Evolutionary conservation across 92 coral and sea anemone genomes (phyloP), one percentile per base, ranked within the genome.

Genomic region (Ricordea florida): DNA sequence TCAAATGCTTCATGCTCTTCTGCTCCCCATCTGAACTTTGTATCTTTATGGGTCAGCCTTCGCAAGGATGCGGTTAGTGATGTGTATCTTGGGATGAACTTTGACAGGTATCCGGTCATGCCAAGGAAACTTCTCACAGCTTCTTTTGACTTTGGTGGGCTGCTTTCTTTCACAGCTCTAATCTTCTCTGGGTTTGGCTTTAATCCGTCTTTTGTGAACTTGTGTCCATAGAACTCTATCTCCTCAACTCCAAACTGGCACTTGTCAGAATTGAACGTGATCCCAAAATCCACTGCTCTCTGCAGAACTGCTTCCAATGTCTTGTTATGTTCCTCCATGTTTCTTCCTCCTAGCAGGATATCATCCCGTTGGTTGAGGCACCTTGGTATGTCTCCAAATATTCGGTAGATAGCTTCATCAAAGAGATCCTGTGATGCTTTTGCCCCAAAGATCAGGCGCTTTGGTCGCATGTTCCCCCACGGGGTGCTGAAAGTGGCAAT

Each of bases 401-500:
- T 69, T 42, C 72, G 56, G 56, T 69, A 82, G 80, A 82, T 76
- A 9, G 88, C 81, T 69, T 87, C 80, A 59, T 87, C 85, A 59
- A 87, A 87, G 36, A 87, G 76, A 68, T 87, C 92, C 59, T 80
- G 92, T 20, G 84, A 81, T 36, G 92, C 62, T 41, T 77, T 87
- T 13, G 85, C 82, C 30, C 93, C 82, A 38, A 82, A 87, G 21
- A 86, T 78, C 43, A 86, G 61, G 22, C 87, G 85, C 52, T 80
- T 80, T 59, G 86, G 78, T 72, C 82, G 71, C 86, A 85, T 62
- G 78, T 79, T 85, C 25, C 90, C 86, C 90, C 86, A 70, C 35
- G 81, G 85, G 50, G 90, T 85, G 35, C 85, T 78, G 51, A 85
- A 79, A 9, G 86, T 85, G 66, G 90, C 90, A 46, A 79, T 73